Percentiles rank a stretch among this genome's conserved stretches.
phyloP scores from a whole-genome alignment of 2,797 vertebrate species.

The Zalophus californianus region DNA sequence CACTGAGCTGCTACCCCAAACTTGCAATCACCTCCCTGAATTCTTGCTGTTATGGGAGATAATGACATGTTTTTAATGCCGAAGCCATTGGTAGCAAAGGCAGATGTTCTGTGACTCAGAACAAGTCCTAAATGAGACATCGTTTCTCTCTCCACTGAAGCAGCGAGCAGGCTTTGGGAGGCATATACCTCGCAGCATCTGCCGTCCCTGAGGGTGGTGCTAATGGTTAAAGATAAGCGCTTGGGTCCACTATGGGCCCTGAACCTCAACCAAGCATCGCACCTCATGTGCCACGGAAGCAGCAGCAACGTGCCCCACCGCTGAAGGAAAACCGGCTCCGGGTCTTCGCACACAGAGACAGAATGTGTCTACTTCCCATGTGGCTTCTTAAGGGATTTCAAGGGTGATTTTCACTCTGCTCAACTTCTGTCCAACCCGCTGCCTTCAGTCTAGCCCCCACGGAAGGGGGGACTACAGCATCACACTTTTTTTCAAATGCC shows the following conservation, averaged over 20 bases:
- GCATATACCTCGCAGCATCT: not conserved
- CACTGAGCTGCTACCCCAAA: not conserved
- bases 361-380: rapidly evolving
- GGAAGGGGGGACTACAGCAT: not conserved
- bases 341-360: not conserved
- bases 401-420: not conserved
- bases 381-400: not conserved
- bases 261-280: not conserved
- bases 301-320: rapidly evolving
- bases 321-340: not conserved
- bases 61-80: not conserved
- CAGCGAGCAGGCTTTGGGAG: not conserved
- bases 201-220: not conserved
- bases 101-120: not conserved
- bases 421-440: not conserved
- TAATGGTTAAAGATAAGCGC: not conserved
- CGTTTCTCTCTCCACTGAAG: not conserved
- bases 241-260: not conserved
- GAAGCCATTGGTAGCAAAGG: not conserved
- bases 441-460: not conserved
- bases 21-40: not conserved
- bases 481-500: not conserved
- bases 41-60: not conserved
- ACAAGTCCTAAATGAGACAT: not conserved
- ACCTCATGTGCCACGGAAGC: rapidly evolving